phyloP scores from a whole-genome alignment of 2,113 vertebrate genomes.

The Cheilinus undulatus region DNA sequence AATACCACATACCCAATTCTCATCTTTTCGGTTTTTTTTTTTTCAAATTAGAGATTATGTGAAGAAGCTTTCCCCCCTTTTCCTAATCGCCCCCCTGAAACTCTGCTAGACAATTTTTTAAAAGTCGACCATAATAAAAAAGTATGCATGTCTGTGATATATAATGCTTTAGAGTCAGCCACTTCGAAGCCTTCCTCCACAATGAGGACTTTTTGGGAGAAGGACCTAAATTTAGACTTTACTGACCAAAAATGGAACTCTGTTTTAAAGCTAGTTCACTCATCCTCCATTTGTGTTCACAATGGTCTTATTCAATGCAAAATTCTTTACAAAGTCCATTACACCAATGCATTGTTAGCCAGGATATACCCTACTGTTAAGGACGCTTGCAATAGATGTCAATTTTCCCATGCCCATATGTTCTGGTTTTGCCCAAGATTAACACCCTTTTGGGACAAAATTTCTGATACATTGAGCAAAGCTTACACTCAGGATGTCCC shows the following conservation, averaged over 20 bases:
- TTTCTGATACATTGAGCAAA: not conserved
- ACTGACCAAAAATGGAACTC: not conserved
- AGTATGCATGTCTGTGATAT: no score
- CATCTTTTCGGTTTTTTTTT: no score
- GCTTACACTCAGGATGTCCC: not conserved
- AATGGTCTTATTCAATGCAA: not conserved
- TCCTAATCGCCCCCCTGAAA: no score
- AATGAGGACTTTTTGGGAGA: not conserved
- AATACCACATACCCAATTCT: no score
- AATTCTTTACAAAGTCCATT: not conserved
- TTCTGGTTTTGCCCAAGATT: not conserved
- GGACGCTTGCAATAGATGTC: not conserved
- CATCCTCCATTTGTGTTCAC: not conserved
- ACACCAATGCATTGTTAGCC: not conserved
- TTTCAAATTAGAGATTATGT: no score
- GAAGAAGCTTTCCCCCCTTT: no score
- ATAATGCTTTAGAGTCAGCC: no score
- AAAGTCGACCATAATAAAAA: no score
- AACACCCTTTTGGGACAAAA: not conserved
- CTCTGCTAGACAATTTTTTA: no score
- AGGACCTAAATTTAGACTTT: not conserved
- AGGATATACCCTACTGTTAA: not conserved
- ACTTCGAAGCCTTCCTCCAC: not conserved
- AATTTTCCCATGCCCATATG: not conserved
- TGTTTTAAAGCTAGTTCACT: not conserved